Evolutionary conservation across 2,797 vertebrate species (phyloP).

Genomic region (Phataginus tetradactyla): DNA sequence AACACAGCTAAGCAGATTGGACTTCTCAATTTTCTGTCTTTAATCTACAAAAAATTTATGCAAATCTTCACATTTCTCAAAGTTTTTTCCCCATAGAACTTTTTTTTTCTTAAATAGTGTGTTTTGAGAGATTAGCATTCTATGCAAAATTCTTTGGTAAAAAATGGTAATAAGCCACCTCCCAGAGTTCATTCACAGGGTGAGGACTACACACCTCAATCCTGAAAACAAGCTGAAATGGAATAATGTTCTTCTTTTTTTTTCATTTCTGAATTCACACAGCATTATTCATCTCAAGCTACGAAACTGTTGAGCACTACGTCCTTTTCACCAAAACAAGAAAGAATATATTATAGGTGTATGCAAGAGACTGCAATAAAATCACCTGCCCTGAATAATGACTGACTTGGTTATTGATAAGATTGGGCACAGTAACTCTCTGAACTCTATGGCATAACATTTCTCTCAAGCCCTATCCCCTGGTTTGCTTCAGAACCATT

Average conservation of each 20-base stretch:
- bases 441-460: background rate
- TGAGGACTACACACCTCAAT: background rate
- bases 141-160: background rate
- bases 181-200: background rate
- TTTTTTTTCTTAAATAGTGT: background rate
- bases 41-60: background rate
- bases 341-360: background rate
- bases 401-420: constrained; percentile 42
- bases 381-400: background rate
- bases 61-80: constrained; percentile 9
- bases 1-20: background rate
- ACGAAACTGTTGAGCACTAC: background rate
- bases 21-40: constrained; percentile 13
- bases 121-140: constrained; percentile 42
- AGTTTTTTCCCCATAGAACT: background rate
- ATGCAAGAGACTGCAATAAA: constrained; percentile 8
- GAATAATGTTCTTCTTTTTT: constrained; percentile 34
- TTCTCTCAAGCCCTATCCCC: background rate
- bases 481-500: constrained; percentile 21
- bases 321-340: background rate
- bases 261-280: constrained; percentile 30
- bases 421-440: background rate
- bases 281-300: constrained; percentile 28
- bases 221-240: constrained; percentile 22
- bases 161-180: constrained; percentile 12